Base-by-base conservation (phyloP, 2,888 invertebrate species). In the Orchesella flavescens region DNA sequence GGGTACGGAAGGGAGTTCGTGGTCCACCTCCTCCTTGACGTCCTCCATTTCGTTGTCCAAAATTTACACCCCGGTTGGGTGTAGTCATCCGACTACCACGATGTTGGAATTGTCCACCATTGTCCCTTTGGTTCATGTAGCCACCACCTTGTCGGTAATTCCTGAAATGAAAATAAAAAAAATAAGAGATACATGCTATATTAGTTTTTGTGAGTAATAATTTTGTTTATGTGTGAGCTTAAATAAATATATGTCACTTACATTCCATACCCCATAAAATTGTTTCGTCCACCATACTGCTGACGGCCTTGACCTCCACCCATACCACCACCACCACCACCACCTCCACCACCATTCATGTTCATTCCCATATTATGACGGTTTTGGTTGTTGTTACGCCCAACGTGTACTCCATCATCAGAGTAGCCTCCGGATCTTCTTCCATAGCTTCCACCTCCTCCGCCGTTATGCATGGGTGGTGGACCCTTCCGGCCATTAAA, bases 31-130 rank as follows among this genome's bases (percentile, higher is more conserved):
- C 71, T 71, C 84, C 87, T 44, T 84, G 61, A 61, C 81, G 71
- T 61, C 65, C 73, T 57, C 75, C 75, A n/a, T 69, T 57, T 53
- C 73, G 69, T 84, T 84, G 84, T 80, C 84, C 80, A 61, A 72
- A 86, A 73, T 85, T 85, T 82, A 87, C 87, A 65, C 83, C 74
- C 63, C 83, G 77, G 34, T 74, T 84, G 74, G 83, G 83, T 84
- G 83, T 79, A 74, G 83, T 84, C 83, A 72, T 59, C 1, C 85
- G 83, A 19, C 87, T 85, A 59, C 87, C 86, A 46, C 87, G 82
- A n/a, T 85, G 88, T 80, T 87, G 87, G 61, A 84, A 86, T 74
- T 71, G 83, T 15, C 74, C 73, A 79, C 84, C 80, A 75, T 74
- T 79, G 17, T 71, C 68, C 5, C 46, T 49, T 24, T 44, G 72